Evolutionary conservation across 2,888 invertebrate species (phyloP), one percentile per base, ranked within the genome.

Genomic region (Ecliptopera silaceata): DNA sequence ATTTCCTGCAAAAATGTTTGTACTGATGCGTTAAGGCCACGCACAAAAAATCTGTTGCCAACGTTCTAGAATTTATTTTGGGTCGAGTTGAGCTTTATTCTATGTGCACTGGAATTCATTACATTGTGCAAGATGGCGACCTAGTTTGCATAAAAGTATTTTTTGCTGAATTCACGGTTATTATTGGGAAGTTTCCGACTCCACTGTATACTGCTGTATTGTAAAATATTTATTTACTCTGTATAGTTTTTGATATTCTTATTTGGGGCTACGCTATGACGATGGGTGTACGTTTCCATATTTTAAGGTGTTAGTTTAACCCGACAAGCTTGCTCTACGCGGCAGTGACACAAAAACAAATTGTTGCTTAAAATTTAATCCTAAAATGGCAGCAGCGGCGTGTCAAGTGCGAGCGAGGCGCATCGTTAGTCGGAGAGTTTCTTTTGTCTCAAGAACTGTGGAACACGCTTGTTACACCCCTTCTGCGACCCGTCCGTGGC

Each of bases 391-490:
- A 59, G 45, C 53, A 59, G 57, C 53, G 67, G 66, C 64, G 73
- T 72, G 79, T 82, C 81, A 78, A 80, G 80, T 71, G 72, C 65
- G 67, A 74, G 71, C 69, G 70, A 70, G 78, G 50, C 74, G 79
- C 81, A 78, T 85, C 84, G 84, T 85, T 85, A 85, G 82, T 61
- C 75, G 74, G 72, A 78, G 82, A 78, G 80, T 75, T 83, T 77
- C 84, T 80, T 84, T 85, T 85, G 85, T 85, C 82, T 84, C 82
- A 77, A 80, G 84, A 73, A 79, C 68, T 77, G 75, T 49, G 47
- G 60, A 68, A 70, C 74, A 68, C 70, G 76, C 83, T 82, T 84
- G 83, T 82, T 82, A 79, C 63, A 59, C 74, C 80, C 79, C 80
- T 83, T 81, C 80, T 82, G 76, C 74, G 79, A 79, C 79, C 78